Evolutionary conservation across 2,888 invertebrate species (phyloP).

Genomic region (Eristalinus aeneus): DNA sequence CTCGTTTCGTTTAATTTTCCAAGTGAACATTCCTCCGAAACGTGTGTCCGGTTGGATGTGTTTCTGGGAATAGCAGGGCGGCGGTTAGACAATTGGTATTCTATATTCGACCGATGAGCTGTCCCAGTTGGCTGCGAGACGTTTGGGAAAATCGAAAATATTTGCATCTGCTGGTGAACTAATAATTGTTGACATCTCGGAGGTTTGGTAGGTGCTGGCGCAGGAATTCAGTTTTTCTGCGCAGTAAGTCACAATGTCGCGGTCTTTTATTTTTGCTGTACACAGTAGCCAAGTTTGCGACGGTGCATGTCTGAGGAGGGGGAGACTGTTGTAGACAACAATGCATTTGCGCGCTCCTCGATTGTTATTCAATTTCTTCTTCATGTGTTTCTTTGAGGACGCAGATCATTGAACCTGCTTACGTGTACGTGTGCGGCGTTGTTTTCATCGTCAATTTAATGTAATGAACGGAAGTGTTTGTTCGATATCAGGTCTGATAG

Average conservation of each 20-base stretch:
- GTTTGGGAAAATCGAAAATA: neutral
- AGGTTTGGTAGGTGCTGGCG: neutral
- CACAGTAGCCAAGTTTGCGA: neutral
- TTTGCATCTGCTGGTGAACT: conserved; percentile 29
- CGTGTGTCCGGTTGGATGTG: neutral
- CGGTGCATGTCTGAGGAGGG: neutral
- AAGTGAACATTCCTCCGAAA: neutral
- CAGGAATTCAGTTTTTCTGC: neutral
- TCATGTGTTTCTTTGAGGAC: neutral
- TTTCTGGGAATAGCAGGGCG: neutral
- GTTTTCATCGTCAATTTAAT: neutral
- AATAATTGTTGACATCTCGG: neutral
- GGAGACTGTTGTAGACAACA: conserved; percentile 19
- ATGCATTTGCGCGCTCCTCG: conserved; percentile 17
- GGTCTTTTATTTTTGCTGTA: neutral
- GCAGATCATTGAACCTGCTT: conserved; percentile 48
- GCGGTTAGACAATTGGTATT: conserved; percentile 16
- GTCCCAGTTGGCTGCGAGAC: neutral
- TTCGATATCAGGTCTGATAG: neutral
- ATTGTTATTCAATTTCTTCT: conserved; percentile 10
- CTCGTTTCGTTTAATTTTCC: neutral
- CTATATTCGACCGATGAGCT: conserved; percentile 33
- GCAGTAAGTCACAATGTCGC: neutral
- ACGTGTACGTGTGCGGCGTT: neutral
- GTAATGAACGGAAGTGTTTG: neutral